phyloP scores from a whole-genome alignment of 2,797 vertebrate species.

The Phrynocephalus forsythii region DNA sequence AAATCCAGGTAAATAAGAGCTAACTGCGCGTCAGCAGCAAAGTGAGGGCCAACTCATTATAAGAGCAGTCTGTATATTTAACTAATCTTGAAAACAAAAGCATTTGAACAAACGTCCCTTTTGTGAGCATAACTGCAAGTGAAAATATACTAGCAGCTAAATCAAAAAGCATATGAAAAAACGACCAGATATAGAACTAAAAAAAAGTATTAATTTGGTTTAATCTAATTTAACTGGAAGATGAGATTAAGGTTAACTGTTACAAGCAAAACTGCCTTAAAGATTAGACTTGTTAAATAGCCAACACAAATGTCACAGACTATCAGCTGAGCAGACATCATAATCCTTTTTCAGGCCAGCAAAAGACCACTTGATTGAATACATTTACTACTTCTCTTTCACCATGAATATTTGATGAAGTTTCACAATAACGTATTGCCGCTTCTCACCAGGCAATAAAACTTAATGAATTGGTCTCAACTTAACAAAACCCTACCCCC shows the following conservation, averaged over 20 bases:
- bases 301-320: conserved; percentile 91
- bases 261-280: conserved; percentile 74
- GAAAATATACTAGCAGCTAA: conserved; percentile 31
- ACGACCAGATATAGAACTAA: not conserved
- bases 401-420: conserved; percentile 99
- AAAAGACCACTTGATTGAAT: conserved; percentile 99
- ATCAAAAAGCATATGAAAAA: conserved; percentile 25
- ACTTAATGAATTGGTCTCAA: conserved; percentile 99
- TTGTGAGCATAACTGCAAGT: not conserved
- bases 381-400: conserved; percentile 99
- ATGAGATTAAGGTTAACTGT: conserved; percentile 56
- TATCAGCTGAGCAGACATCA: conserved; percentile 97
- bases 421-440: conserved; percentile 98
- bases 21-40: not conserved
- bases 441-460: conserved; percentile 99
- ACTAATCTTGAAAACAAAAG: not conserved
- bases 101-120: not conserved
- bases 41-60: not conserved
- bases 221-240: conserved; percentile 62
- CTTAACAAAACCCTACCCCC: conserved; percentile 94
- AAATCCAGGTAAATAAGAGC: conserved; percentile 29
- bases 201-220: no score
- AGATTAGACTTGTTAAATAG: conserved; percentile 83
- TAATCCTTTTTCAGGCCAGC: conserved; percentile 80
- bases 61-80: not conserved